These are phyloP conservation scores for Coenobita brevimanus DNA, from an alignment of 1,140 invertebrate genomes.

Conservation along the genomic window DNA sequence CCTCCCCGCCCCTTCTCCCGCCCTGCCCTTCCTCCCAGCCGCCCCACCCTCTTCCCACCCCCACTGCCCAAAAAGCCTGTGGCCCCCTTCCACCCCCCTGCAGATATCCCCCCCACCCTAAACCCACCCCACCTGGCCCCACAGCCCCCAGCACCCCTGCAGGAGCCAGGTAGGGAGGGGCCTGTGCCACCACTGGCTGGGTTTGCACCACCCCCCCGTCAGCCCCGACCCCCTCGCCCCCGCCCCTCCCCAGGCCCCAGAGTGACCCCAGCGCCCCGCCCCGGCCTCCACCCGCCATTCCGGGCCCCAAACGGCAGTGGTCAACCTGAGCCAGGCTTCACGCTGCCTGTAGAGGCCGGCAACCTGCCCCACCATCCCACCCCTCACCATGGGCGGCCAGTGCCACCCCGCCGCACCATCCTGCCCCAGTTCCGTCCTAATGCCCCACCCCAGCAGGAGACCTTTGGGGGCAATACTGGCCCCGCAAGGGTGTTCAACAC, in stretches of 20 bases:
- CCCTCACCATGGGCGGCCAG: neutral
- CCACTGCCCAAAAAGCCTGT: neutral
- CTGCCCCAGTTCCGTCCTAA: constrained; percentile 38
- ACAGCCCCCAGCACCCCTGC: neutral
- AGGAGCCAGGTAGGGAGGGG: neutral
- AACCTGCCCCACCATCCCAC: constrained; percentile 17
- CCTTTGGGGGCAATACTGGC: constrained; percentile 3
- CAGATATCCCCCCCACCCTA: neutral
- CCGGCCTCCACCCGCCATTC: neutral
- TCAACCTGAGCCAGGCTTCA: constrained; percentile 28
- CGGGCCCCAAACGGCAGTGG: neutral
- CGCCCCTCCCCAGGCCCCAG: neutral
- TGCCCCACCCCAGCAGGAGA: constrained; percentile 29
- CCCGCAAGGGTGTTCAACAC: constrained; percentile 24
- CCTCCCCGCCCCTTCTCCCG: no score
- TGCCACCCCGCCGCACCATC: constrained; percentile 4
- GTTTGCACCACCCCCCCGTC: neutral
- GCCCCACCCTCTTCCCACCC: neutral
- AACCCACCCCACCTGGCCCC: neutral
- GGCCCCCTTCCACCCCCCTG: neutral
- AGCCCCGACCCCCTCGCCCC: neutral
- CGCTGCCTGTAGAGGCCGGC: constrained; percentile 22
- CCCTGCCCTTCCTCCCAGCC: neutral
- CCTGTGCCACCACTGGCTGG: neutral
- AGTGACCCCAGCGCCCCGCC: no score